These are phyloP conservation scores for Tinamus guttatus DNA, from an alignment of 2,113 vertebrate genomes.

Conservation along the genomic window DNA sequence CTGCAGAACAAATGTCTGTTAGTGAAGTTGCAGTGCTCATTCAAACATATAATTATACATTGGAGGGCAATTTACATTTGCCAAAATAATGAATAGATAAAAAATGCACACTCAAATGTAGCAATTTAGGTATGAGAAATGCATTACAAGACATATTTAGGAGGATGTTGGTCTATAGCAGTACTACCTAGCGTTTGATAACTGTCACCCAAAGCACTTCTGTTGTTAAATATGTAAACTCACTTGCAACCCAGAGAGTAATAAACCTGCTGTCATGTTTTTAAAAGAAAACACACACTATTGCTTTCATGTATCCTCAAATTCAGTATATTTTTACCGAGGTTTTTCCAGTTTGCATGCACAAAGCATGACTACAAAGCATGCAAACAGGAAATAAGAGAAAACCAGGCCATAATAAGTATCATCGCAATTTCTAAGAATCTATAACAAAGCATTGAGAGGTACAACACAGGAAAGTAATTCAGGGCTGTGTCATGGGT, in stretches of 20 bases:
- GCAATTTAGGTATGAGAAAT: background rate
- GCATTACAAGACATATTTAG: background rate
- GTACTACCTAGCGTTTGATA: background rate
- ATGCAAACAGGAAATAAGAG: background rate
- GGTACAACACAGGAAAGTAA: background rate
- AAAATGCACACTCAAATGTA: background rate
- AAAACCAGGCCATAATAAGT: background rate
- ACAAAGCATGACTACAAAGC: background rate
- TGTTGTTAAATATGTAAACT: background rate
- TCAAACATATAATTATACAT: conserved; percentile 51
- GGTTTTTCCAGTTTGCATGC: background rate
- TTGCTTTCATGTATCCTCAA: background rate
- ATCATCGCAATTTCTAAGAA: background rate
- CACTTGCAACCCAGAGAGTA: background rate
- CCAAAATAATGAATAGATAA: conserved; percentile 37
- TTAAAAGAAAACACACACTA: background rate
- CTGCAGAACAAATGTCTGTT: conserved; percentile 49
- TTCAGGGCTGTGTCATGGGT: background rate
- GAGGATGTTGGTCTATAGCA: background rate
- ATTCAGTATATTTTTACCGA: background rate
- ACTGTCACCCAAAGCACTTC: background rate
- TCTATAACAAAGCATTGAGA: background rate
- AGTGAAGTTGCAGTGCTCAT: conserved; percentile 56
- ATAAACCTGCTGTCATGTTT: background rate
- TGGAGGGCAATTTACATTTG: conserved; percentile 36